These are phyloP conservation scores for Alauda arvensis DNA, from an alignment of 2,797 vertebrate genomes.

Conservation along the genomic window DNA sequence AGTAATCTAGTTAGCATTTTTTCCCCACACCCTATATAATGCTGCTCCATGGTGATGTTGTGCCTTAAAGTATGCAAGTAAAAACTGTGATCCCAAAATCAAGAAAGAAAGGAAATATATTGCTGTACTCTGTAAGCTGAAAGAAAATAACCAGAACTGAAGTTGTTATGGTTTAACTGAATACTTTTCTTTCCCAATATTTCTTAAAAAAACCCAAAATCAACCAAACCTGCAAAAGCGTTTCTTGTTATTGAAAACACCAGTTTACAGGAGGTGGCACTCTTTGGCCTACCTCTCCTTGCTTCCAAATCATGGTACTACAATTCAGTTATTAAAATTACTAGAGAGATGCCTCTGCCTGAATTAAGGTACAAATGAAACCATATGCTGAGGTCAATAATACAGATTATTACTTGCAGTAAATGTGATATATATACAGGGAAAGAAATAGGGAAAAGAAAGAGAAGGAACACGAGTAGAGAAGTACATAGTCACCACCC, in stretches of 20 bases:
- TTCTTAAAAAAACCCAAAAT: too few relatives aligned
- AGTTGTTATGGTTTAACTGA: background rate
- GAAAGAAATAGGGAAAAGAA: background rate
- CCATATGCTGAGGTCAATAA: background rate
- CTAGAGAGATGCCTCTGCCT: background rate
- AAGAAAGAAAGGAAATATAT: background rate
- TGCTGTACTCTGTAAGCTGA: background rate
- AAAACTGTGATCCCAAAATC: background rate
- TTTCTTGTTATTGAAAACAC: background rate
- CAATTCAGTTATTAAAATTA: background rate
- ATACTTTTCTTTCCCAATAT: fast-evolving
- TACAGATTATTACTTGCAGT: background rate
- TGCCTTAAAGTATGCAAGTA: background rate
- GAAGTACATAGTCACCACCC: background rate
- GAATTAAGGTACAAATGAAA: background rate
- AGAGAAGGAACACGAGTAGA: background rate
- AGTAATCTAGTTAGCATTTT: background rate
- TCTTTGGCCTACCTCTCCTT: background rate
- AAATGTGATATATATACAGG: background rate
- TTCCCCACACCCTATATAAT: background rate
- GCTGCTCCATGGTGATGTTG: background rate
- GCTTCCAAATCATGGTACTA: background rate
- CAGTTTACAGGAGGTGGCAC: background rate
- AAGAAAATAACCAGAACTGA: background rate
- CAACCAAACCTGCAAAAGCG: background rate